Conservation (phyloP, 2,888 invertebrate genomes). For the Trichopria drosophilae region DNA sequence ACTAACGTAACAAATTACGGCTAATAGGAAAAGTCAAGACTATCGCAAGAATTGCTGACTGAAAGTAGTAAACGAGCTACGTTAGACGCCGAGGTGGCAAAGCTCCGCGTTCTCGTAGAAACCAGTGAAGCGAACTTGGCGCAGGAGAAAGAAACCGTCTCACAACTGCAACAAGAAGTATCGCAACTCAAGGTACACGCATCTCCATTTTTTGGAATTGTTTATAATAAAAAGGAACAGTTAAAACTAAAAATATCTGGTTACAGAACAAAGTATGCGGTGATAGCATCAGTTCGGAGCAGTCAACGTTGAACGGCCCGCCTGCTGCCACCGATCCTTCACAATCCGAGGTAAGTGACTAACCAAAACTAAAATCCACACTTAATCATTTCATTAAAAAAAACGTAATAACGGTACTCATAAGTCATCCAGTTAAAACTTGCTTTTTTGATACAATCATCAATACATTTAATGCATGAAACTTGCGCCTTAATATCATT, state of each 20-base stretch:
- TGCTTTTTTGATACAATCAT: too few species aligned
- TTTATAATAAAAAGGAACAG: background rate
- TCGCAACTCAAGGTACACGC: constrained; percentile 47
- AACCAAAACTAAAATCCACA: too few species aligned
- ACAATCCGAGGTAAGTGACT: constrained; percentile 55
- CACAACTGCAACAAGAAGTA: constrained; percentile 45
- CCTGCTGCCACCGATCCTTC: constrained; percentile 47
- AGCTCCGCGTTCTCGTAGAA: constrained; percentile 45
- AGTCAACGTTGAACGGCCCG: constrained; percentile 52
- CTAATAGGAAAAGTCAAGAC: constrained; percentile 60
- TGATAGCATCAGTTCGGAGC: constrained; percentile 48
- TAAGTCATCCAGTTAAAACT: too few species aligned
- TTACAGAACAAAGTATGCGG: constrained; percentile 45
- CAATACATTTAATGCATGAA: too few species aligned
- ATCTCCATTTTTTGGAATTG: background rate
- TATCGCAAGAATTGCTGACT: constrained; percentile 60
- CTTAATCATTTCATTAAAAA: too few species aligned
- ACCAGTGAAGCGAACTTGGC: constrained; percentile 42
- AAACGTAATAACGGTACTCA: too few species aligned
- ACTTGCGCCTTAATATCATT: too few species aligned
- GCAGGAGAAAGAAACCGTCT: constrained; percentile 36
- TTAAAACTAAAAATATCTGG: constrained; percentile 8
- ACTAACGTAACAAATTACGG: constrained; percentile 29
- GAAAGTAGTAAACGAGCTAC: constrained; percentile 43
- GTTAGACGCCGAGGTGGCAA: constrained; percentile 44